phyloP scores from a whole-genome alignment of 2,113 vertebrate genomes.

The Alces alces region DNA sequence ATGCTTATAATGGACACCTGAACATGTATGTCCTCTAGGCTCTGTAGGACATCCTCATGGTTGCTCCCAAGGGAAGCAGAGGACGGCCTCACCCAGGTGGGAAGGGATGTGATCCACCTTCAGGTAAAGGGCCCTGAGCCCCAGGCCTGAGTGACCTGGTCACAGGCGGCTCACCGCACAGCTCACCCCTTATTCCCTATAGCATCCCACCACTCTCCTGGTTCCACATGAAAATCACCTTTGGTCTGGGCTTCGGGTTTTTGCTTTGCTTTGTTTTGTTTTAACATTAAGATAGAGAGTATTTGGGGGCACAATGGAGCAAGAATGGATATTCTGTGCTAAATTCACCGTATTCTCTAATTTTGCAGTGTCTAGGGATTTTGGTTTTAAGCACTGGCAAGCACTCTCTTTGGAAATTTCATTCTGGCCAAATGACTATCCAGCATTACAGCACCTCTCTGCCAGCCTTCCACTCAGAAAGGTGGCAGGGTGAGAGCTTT shows the following conservation, averaged over 20 bases:
- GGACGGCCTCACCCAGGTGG: background rate
- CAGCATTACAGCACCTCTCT: background rate
- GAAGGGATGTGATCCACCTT: background rate
- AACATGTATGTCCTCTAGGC: background rate
- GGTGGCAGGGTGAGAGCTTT: background rate
- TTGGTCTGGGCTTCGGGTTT: background rate
- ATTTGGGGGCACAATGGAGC: background rate
- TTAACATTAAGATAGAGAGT: background rate
- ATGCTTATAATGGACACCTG: constrained; percentile 34
- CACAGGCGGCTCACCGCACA: background rate
- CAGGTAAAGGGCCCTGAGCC: constrained; percentile 55
- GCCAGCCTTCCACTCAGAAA: background rate
- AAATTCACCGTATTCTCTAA: background rate
- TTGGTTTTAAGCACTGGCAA: constrained; percentile 29
- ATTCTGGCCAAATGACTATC: background rate
- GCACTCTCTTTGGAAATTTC: constrained; percentile 30
- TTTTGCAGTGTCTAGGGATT: background rate
- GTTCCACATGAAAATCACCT: constrained; percentile 1
- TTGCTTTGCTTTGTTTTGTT: background rate
- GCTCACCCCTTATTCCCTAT: background rate
- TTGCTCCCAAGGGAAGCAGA: background rate
- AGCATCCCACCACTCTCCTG: background rate
- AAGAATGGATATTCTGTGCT: constrained; percentile 19
- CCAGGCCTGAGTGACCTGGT: background rate
- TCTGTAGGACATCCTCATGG: background rate